Percentiles rank a stretch among this genome's conserved stretches.
Conservation (phyloP, 64 coral and sea anemone species). For the Porites australiensis region DNA sequence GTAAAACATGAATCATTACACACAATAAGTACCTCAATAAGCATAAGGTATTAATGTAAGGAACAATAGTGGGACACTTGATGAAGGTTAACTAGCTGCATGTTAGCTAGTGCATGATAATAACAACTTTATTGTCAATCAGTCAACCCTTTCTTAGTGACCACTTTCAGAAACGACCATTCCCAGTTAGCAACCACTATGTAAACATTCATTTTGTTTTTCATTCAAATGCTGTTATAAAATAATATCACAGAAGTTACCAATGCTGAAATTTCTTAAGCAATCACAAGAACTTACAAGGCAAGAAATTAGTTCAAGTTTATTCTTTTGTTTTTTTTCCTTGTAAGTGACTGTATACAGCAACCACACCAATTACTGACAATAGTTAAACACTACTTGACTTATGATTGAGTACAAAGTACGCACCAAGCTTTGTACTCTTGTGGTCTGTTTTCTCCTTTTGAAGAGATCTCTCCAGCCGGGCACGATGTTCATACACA, state of each 20-base stretch:
- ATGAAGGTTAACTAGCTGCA: not conserved
- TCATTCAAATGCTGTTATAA: no score
- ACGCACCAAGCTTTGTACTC: constrained; percentile 57
- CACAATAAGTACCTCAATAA: no score
- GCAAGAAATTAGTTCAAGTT: no score
- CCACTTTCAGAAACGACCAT: no score
- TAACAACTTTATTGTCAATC: no score
- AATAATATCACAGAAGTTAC: no score
- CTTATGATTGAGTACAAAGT: not conserved
- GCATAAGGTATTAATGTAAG: not conserved
- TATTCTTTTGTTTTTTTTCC: no score
- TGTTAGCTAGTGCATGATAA: not conserved
- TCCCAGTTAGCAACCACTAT: no score
- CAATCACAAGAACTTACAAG: no score
- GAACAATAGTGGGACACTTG: not conserved
- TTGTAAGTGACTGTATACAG: not conserved
- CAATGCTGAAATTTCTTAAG: no score
- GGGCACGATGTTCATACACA: constrained; percentile 80
- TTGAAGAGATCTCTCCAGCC: constrained; percentile 65
- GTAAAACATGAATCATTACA: not conserved
- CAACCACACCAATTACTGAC: not conserved
- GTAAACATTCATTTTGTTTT: no score
- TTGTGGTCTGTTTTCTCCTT: constrained; percentile 76
- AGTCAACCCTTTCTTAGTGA: no score
- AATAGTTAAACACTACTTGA: not conserved